A percentile compares a stretch with the other conserved stretches of the same genome.
These are phyloP conservation scores for Dione juno DNA, from an alignment of 2,888 invertebrate genomes.

Conservation along the genomic window DNA sequence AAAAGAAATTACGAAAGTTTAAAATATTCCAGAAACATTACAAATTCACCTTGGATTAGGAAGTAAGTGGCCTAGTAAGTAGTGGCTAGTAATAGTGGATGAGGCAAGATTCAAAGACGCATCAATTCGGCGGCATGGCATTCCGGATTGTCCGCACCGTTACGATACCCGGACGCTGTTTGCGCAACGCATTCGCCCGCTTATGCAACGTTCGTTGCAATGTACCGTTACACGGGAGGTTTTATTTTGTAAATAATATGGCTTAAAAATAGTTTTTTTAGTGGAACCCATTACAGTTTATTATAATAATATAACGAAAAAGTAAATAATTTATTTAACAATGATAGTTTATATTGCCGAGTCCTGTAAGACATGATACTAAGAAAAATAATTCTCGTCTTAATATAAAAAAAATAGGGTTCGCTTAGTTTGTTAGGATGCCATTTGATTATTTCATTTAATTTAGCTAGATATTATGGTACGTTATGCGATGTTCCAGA, in stretches of 20 bases:
- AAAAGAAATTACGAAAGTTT: not conserved
- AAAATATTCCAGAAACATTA: not conserved
- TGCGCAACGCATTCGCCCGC: slow-evolving; percentile 73
- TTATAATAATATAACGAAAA: not conserved
- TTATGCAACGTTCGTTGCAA: slow-evolving; percentile 71
- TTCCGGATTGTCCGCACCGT: slow-evolving; percentile 78
- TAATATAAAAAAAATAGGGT: no score
- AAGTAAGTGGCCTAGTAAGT: slow-evolving; percentile 32
- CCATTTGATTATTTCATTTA: no score
- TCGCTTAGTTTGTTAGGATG: no score
- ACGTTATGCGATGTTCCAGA: no score
- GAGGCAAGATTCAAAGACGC: slow-evolving; percentile 64
- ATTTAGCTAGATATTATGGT: no score
- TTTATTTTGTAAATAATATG: not conserved
- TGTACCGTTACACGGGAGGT: slow-evolving; percentile 57
- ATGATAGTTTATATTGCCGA: no score
- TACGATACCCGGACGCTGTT: slow-evolving; percentile 74
- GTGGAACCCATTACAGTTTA: no score
- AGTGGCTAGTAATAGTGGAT: slow-evolving; percentile 34
- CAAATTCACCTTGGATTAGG: not conserved
- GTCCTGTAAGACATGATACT: no score
- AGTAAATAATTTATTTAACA: no score
- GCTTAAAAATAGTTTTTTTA: no score
- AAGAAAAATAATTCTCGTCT: no score
- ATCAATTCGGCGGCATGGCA: slow-evolving; percentile 77